phyloP scores from a whole-genome alignment of 2,888 invertebrate species.

The Glaucopsyche alexis region DNA sequence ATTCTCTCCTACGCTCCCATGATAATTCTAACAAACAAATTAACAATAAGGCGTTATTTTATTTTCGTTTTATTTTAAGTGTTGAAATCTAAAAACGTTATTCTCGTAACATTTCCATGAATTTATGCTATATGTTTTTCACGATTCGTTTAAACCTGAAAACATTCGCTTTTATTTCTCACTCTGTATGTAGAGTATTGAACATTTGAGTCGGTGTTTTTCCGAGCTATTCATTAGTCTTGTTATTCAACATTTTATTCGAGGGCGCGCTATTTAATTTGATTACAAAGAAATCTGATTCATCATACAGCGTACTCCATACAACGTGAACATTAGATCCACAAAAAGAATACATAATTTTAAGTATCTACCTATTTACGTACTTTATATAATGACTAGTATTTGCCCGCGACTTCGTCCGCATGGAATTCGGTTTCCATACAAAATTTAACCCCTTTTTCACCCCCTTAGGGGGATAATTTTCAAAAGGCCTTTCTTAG shows the following conservation, averaged over 20 bases:
- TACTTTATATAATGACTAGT: too few species aligned
- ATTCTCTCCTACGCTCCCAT: too few species aligned
- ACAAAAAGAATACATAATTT: neutral
- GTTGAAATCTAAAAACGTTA: neutral
- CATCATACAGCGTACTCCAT: neutral
- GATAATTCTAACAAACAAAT: neutral
- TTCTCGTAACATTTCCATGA: neutral
- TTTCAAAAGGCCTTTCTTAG: too few species aligned
- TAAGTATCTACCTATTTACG: too few species aligned
- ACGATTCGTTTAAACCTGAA: neutral
- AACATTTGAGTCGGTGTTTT: constrained; percentile 16
- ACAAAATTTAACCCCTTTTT: too few species aligned
- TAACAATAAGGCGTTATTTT: neutral
- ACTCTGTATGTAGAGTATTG: neutral
- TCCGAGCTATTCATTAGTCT: constrained; percentile 10
- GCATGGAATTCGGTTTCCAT: too few species aligned
- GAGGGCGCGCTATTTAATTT: constrained; percentile 6
- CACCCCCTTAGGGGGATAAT: too few species aligned
- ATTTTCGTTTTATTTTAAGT: neutral
- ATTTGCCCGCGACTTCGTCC: too few species aligned
- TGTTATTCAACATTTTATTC: constrained; percentile 17
- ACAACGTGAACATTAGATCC: neutral
- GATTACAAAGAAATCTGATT: constrained; percentile 5
- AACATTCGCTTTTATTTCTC: constrained; percentile 11
- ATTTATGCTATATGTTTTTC: neutral